Conservation (phyloP, 2,797 vertebrate species). For the Scomberomorus guttatus region DNA sequence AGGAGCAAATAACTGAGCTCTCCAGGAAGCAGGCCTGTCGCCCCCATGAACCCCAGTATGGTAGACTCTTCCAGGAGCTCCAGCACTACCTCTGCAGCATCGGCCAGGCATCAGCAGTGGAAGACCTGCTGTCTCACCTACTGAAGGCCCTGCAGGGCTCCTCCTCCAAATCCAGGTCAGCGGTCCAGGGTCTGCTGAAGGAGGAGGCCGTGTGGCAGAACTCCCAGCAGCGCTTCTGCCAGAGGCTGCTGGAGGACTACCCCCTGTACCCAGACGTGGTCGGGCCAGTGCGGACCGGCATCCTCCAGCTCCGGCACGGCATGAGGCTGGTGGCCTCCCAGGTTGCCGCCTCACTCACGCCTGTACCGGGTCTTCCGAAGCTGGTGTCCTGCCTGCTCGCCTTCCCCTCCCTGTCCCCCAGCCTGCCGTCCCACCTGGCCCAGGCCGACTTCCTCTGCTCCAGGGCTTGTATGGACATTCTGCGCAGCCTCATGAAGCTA, state of each 20-base stretch:
- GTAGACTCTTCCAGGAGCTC: constrained; percentile 91
- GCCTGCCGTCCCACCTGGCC: constrained; percentile 88
- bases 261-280: constrained; percentile 90
- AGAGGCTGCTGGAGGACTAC: constrained; percentile 90
- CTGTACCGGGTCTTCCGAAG: constrained; percentile 72
- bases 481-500: constrained; percentile 87
- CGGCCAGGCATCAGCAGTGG: constrained; percentile 86
- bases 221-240: constrained; percentile 93
- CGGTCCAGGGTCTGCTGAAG: constrained; percentile 87
- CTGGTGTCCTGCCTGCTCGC: constrained; percentile 88
- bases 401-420: constrained; percentile 87
- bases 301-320: constrained; percentile 93
- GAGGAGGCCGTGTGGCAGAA: constrained; percentile 96
- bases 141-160: constrained; percentile 82
- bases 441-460: constrained; percentile 93
- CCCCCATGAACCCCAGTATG: constrained; percentile 87
- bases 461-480: constrained; percentile 85
- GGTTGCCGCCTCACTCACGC: constrained; percentile 76
- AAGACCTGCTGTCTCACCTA: constrained; percentile 90
- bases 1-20: constrained; percentile 88
- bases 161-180: constrained; percentile 82
- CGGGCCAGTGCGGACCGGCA: constrained; percentile 88
- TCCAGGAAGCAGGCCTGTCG: constrained; percentile 95
- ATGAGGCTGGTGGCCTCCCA: constrained; percentile 93
- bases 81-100: constrained; percentile 93